These are phyloP conservation scores for Trichoplusia ni DNA, from an alignment of 1,140 invertebrate species.

Conservation along the genomic window DNA sequence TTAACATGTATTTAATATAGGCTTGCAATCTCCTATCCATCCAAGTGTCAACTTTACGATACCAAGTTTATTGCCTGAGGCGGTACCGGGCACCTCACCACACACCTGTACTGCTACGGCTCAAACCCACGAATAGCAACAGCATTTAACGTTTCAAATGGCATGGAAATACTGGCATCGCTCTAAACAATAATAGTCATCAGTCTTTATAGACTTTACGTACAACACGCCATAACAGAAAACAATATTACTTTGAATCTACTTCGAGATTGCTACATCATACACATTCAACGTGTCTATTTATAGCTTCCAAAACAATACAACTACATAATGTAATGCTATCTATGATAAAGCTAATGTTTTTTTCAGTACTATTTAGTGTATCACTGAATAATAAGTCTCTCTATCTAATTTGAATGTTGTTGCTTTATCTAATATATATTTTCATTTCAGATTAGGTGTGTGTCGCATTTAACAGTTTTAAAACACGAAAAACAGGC, in stretches of 20 bases:
- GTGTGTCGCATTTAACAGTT: neutral
- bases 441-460: neutral
- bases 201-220: too few species aligned
- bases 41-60: neutral
- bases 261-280: too few species aligned
- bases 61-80: neutral
- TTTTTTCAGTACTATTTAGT: neutral
- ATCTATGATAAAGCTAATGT: neutral
- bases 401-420: neutral
- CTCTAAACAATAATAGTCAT: neutral
- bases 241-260: too few species aligned
- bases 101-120: neutral
- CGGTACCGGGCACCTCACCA: neutral
- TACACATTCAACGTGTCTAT: neutral
- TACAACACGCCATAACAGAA: too few species aligned
- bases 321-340: neutral
- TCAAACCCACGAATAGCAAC: conserved; percentile 1
- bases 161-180: neutral
- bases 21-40: neutral
- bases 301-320: neutral
- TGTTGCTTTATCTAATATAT: neutral
- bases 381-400: neutral
- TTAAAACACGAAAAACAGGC: neutral
- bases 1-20: neutral
- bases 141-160: conserved; percentile 2